Evolutionary conservation across 2,113 vertebrate species (phyloP).

Genomic region (Asarcornis scutulata): DNA sequence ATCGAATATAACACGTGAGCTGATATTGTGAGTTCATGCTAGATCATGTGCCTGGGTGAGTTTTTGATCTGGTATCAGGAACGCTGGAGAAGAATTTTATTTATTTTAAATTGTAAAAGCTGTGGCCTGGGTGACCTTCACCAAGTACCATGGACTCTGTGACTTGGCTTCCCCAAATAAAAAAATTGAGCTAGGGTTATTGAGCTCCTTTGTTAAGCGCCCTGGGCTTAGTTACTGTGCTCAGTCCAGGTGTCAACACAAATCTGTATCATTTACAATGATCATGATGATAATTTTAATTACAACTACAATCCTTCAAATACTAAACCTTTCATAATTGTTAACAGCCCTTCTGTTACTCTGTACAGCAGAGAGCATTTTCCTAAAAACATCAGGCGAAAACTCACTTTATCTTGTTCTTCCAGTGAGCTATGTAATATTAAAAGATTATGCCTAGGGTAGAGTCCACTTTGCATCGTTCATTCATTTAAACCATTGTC

Average conservation of each 20-base stretch:
- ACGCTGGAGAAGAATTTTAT: not conserved
- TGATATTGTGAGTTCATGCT: not conserved
- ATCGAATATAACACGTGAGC: not conserved
- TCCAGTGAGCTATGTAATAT: not conserved
- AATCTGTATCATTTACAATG: not conserved
- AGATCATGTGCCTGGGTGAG: not conserved
- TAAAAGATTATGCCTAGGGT: not conserved
- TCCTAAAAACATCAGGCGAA: not conserved
- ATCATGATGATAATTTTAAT: not conserved
- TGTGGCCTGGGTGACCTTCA: not conserved
- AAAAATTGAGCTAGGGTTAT: not conserved
- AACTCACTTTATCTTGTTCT: not conserved
- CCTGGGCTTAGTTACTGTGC: not conserved
- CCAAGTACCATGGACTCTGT: not conserved
- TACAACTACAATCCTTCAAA: not conserved
- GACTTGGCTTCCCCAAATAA: not conserved
- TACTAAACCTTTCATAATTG: not conserved
- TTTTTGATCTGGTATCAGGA: not conserved
- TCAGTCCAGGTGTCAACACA: not conserved
- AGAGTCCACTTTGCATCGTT: fast-evolving
- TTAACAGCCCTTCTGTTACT: not conserved
- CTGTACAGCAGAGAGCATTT: not conserved
- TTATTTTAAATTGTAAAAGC: not conserved
- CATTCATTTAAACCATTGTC: not conserved
- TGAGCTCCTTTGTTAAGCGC: not conserved